Conservation (phyloP, 2,113 vertebrate species). For the Lichenostomus cassidix region DNA sequence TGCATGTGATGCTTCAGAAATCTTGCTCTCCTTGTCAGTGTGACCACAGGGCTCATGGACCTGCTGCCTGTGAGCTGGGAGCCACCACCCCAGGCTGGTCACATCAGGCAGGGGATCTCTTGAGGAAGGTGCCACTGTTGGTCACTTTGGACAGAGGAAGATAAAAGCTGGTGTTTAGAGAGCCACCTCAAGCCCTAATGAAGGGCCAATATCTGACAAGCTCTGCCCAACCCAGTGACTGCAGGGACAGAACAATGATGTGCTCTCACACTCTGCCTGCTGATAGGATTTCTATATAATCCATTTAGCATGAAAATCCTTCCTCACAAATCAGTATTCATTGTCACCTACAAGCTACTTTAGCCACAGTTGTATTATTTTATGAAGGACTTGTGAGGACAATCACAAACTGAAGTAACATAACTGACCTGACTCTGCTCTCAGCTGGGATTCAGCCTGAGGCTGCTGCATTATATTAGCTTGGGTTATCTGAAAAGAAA, state of each 20-base stretch:
- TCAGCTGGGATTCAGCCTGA: neutral
- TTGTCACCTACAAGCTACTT: neutral
- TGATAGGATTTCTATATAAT: neutral
- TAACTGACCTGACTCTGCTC: neutral
- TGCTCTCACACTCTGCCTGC: neutral
- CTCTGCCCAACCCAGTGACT: neutral
- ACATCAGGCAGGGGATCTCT: neutral
- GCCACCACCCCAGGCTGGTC: neutral
- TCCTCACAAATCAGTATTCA: neutral
- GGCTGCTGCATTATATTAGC: neutral
- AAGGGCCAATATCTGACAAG: neutral
- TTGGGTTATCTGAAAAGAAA: neutral
- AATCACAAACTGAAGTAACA: neutral
- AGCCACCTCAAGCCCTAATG: neutral
- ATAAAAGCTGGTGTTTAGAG: neutral
- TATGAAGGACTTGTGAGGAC: neutral
- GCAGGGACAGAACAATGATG: neutral
- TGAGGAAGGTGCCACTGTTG: neutral
- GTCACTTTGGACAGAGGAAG: neutral
- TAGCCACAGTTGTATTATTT: neutral
- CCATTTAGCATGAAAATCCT: neutral
- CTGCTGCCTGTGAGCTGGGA: fast-evolving
- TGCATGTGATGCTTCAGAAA: neutral
- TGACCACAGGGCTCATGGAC: neutral
- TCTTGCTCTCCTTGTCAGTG: neutral